These are phyloP conservation scores for Cistogaster globosa DNA, from an alignment of 2,888 invertebrate species.

Conservation along the genomic window DNA sequence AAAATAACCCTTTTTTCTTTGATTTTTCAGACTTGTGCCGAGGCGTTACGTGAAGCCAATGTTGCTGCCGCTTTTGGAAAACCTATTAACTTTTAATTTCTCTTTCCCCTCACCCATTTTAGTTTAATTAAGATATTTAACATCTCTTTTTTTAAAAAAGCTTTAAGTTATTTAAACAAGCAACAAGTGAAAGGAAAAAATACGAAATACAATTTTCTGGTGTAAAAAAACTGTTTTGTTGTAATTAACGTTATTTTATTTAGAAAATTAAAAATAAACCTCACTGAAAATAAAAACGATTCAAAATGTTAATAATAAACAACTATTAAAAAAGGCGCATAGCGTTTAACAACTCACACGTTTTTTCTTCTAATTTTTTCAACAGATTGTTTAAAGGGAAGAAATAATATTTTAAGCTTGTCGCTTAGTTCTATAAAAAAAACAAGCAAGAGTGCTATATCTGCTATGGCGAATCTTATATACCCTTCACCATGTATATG, in stretches of 20 bases:
- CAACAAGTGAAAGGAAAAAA: not conserved
- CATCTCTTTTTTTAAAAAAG: conserved; percentile 30
- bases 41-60: conserved; percentile 98
- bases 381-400: not conserved
- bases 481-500: too few species aligned
- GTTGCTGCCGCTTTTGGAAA: conserved; percentile 97
- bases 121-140: conserved; percentile 24
- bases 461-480: too few species aligned
- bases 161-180: conserved; percentile 33
- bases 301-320: conserved; percentile 22
- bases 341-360: not conserved
- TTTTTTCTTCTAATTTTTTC: not conserved
- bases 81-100: conserved; percentile 95
- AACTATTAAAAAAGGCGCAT: too few species aligned
- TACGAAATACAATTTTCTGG: conserved; percentile 5
- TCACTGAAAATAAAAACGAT: conserved; percentile 29
- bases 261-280: conserved; percentile 30
- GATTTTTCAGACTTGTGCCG: conserved; percentile 93
- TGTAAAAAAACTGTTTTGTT: conserved; percentile 27
- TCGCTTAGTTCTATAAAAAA: not conserved
- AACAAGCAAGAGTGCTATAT: too few species aligned
- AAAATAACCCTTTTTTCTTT: conserved; percentile 3
- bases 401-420: not conserved
- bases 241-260: conserved; percentile 50
- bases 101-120: conserved; percentile 4